A percentile compares a stretch with the other conserved stretches of the same genome.
These are phyloP conservation scores for Carassius auratus DNA, from an alignment of 2,113 vertebrate species.

Conservation along the genomic window DNA sequence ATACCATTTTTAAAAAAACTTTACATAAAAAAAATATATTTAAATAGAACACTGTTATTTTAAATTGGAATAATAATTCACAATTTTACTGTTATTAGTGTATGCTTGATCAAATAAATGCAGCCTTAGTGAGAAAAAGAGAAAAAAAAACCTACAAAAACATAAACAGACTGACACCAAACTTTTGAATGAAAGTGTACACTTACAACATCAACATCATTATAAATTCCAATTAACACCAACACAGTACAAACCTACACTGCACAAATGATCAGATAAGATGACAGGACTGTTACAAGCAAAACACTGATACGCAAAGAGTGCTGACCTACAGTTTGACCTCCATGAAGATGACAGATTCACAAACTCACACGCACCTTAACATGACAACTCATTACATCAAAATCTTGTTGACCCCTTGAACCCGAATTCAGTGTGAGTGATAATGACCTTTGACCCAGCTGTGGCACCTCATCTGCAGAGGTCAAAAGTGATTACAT, in stretches of 20 bases:
- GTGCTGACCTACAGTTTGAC: not conserved
- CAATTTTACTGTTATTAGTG: not conserved
- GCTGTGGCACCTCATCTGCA: not conserved
- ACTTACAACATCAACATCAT: not conserved
- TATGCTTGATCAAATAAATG: not conserved
- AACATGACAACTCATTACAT: not conserved
- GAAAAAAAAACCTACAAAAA: not conserved
- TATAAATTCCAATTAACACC: not conserved
- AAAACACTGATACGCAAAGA: not conserved
- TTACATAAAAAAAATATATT: not conserved
- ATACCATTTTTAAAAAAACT: not conserved
- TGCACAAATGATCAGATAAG: not conserved
- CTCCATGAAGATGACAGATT: not conserved
- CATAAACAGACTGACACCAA: not conserved
- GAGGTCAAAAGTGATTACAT: not conserved
- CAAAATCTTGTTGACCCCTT: constrained; percentile 21
- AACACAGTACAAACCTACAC: not conserved
- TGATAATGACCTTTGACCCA: constrained; percentile 40
- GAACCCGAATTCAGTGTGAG: not conserved
- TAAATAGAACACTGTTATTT: not conserved
- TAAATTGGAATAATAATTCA: not conserved
- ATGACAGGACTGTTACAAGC: constrained; percentile 12
- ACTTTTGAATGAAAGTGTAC: not conserved
- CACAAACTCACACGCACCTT: not conserved
- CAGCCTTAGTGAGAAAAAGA: not conserved